Evolutionary conservation across 2,888 invertebrate species (phyloP), one percentile per base, ranked within the genome.

Genomic region (Acrobasis consociella): DNA sequence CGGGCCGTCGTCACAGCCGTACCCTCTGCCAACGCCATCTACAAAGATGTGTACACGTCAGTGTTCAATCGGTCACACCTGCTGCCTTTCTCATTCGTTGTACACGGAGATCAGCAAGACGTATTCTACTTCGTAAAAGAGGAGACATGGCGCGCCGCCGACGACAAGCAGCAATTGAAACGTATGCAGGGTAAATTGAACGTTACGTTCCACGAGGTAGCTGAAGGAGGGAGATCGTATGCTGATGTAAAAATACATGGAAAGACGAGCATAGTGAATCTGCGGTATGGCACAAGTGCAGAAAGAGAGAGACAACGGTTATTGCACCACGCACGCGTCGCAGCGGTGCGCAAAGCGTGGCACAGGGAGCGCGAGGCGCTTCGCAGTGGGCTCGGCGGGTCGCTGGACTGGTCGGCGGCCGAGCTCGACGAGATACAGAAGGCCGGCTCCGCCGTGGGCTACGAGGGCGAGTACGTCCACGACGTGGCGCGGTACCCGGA

Each of bases 121-220:
- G 96, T 97, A 11, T 98, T 98, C 91, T 97, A 97, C 88, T 98
- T 98, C 82, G 97, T 98, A 16, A 98, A 98, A 81, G 97, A 97
- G 80, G 97, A 97, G 70, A 95, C 96, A 1, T 97, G 97, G 97
- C 95, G 97, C 51, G 97, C 97, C 8, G 95, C 95, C 65, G 97
- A 97, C 76, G 98, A 98, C 81, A 95, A 96, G 72, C 97, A 96
- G 68, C 97, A 98, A 79, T 85, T 98, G 72, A 97, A 98, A 81
- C 94, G 98, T 10, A 94, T 98, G 74, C 97, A 97, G 73, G 97
- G 97, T 8, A 97, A 97, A 83, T 96, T 98, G 56, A 98, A 98
- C 83, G 97, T 97, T 62, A 97, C 98, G 22, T 97, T 97, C 94
- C 97, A 97, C 84, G 97, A 97, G 81, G 95, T 95, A 46, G 94